A percentile compares a stretch with the other conserved stretches of the same genome.
These are phyloP conservation scores for Heliconius hermathena DNA, from an alignment of 1,140 invertebrate genomes.

Conservation along the genomic window DNA sequence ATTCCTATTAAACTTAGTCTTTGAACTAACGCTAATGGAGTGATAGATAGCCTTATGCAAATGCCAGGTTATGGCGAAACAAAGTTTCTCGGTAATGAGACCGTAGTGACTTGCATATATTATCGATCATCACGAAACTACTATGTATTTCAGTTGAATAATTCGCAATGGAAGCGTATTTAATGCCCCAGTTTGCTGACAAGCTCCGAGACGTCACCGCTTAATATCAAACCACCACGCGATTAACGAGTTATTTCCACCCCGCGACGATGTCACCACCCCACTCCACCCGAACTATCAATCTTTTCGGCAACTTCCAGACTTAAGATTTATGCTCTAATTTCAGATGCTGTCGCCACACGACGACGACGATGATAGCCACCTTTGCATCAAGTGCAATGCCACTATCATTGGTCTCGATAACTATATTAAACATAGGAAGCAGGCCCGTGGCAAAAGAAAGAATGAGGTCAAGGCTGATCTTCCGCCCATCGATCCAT, in stretches of 20 bases:
- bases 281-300: slow-evolving; percentile 43
- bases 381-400: slow-evolving; percentile 93
- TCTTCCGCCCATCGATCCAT: slow-evolving; percentile 58
- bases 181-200: slow-evolving; percentile 58
- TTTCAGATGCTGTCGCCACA: slow-evolving; percentile 73
- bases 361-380: slow-evolving; percentile 89
- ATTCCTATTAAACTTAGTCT: slow-evolving; percentile 52
- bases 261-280: slow-evolving; percentile 50
- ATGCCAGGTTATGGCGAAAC: slow-evolving; percentile 50
- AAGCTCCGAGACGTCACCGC: slow-evolving; percentile 54
- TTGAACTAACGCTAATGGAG: slow-evolving; percentile 49
- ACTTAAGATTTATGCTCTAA: slow-evolving; percentile 33
- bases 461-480: slow-evolving; percentile 64
- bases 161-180: slow-evolving; percentile 59
- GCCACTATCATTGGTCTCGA: slow-evolving; percentile 89
- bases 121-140: slow-evolving; percentile 65
- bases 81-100: slow-evolving; percentile 62
- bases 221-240: slow-evolving; percentile 63
- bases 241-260: slow-evolving; percentile 56
- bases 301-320: slow-evolving; percentile 43
- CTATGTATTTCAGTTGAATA: slow-evolving; percentile 54
- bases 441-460: slow-evolving; percentile 83
- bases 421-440: slow-evolving; percentile 91
- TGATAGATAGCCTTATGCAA: slow-evolving; percentile 68
- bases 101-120: slow-evolving; percentile 53